A percentile compares a stretch with the other conserved stretches of the same genome.
Evolutionary conservation across 1,140 invertebrate genomes (phyloP).

Genomic region (Penaeus vannamei): DNA sequence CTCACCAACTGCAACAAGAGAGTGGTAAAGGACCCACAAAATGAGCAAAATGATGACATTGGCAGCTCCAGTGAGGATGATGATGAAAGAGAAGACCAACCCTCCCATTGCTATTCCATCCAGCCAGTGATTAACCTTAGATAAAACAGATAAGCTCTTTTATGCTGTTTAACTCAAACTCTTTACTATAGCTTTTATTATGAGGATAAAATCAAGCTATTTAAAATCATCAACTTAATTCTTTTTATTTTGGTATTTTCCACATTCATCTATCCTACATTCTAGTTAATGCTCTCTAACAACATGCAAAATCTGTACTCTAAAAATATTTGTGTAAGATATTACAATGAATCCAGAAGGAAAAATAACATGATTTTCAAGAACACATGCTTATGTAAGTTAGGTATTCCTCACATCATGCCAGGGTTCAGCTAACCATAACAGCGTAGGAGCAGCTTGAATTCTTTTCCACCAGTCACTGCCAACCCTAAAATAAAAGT

Average conservation of each 20-base stretch:
- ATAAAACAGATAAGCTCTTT: not conserved
- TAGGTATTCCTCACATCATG: slow-evolving; percentile 67
- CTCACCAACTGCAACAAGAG: slow-evolving; percentile 72
- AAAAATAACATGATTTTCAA: not conserved
- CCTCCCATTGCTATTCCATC: slow-evolving; percentile 71
- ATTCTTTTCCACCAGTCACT: slow-evolving; percentile 42
- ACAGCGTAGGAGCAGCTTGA: slow-evolving; percentile 69
- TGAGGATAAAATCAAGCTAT: no score
- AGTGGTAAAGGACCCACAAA: slow-evolving; percentile 73
- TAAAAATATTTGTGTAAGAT: no score
- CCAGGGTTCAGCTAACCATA: slow-evolving; percentile 71
- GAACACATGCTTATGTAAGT: not conserved
- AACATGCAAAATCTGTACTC: no score
- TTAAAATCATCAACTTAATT: not conserved
- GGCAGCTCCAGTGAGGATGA: slow-evolving; percentile 71
- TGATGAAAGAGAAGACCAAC: slow-evolving; percentile 70
- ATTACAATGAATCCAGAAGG: no score
- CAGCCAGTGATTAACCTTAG: slow-evolving; percentile 69
- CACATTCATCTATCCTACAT: no score
- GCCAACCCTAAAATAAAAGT: not conserved
- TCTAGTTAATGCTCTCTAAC: no score
- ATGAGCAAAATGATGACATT: slow-evolving; percentile 72
- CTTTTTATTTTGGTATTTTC: not conserved
- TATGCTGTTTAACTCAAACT: no score
- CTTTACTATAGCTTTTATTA: not conserved